phyloP scores from a whole-genome alignment of 1,140 invertebrate genomes.

The Zaprionus gabonicus region DNA sequence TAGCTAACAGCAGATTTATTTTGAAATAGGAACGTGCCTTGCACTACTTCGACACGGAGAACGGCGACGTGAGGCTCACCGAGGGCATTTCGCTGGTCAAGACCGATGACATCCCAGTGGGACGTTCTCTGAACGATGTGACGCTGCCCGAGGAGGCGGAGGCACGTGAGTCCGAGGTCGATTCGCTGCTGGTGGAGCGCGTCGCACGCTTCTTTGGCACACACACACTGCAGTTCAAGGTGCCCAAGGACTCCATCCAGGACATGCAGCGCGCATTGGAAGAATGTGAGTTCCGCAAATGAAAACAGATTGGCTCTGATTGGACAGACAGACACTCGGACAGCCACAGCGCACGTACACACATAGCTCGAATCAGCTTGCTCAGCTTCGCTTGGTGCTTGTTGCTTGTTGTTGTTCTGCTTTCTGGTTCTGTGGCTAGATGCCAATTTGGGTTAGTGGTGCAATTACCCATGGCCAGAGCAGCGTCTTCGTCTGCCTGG shows the following conservation, averaged over 20 bases:
- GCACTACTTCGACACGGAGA: slow-evolving; percentile 87
- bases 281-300: slow-evolving; percentile 84
- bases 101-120: slow-evolving; percentile 86
- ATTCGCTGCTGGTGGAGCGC: slow-evolving; percentile 90
- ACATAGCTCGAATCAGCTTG: background rate
- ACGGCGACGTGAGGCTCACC: slow-evolving; percentile 86
- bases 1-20: slow-evolving; percentile 12
- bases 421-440: slow-evolving; percentile 42
- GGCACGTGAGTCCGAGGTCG: slow-evolving; percentile 90
- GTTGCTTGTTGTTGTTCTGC: slow-evolving; percentile 38
- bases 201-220: slow-evolving; percentile 90
- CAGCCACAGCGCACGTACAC: background rate
- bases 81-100: slow-evolving; percentile 90
- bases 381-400: background rate
- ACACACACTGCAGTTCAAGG: slow-evolving; percentile 91
- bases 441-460: slow-evolving; percentile 77
- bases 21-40: slow-evolving; percentile 87
- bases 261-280: slow-evolving; percentile 89
- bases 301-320: background rate
- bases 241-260: slow-evolving; percentile 88
- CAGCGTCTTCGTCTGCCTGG: slow-evolving; percentile 21
- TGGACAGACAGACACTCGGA: background rate
- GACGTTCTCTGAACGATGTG: slow-evolving; percentile 85
- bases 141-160: slow-evolving; percentile 88
- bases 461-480: slow-evolving; percentile 52